phyloP scores from a whole-genome alignment of 2,797 vertebrate species.

The Ciconia nigra region DNA sequence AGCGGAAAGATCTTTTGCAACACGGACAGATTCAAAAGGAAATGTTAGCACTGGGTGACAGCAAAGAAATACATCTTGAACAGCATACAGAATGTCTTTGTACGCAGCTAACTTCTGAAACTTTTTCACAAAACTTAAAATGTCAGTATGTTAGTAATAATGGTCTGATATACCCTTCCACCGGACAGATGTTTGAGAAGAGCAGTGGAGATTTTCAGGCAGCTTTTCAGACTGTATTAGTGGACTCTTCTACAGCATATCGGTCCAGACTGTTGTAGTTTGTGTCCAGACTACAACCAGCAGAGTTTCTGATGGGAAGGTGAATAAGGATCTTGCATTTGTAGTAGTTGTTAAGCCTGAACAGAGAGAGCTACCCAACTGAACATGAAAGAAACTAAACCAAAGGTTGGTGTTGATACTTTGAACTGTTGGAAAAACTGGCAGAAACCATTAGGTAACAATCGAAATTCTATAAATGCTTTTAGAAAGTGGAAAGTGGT shows the following conservation, averaged over 20 bases:
- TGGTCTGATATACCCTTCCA: neutral
- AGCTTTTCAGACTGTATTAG: neutral
- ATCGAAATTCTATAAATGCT: neutral
- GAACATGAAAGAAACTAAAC: neutral
- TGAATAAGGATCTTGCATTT: neutral
- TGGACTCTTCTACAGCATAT: accelerated
- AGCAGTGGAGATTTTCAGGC: neutral
- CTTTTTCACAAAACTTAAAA: neutral
- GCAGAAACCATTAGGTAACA: neutral
- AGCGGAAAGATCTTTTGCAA: neutral
- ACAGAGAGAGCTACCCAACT: neutral
- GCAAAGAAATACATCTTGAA: neutral
- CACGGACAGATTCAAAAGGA: neutral
- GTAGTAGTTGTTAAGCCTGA: neutral
- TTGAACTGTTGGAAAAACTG: neutral
- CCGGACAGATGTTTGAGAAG: neutral
- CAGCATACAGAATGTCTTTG: neutral
- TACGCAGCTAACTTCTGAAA: neutral
- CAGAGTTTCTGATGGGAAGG: neutral
- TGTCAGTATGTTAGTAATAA: neutral
- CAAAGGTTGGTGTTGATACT: neutral
- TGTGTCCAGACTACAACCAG: neutral
- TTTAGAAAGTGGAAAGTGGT: neutral
- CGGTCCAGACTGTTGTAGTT: accelerated
- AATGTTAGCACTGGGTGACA: neutral